Evolutionary conservation across 2,888 invertebrate genomes (phyloP), one percentile per base, ranked within the genome.

Genomic region (Unio delphinus): DNA sequence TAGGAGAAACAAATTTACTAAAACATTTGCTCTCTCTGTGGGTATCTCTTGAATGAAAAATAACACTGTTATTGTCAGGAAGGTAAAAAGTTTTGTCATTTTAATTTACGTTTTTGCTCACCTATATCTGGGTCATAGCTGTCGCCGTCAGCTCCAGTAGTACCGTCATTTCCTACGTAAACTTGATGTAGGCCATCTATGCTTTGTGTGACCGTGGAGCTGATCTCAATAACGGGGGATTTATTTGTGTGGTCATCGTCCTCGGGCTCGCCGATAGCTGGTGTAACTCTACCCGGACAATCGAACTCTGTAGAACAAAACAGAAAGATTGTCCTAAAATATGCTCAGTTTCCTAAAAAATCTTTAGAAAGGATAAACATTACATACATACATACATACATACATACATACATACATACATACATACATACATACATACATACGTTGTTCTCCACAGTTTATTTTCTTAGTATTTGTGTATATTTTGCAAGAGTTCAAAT

Each of bases 181-280:
- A 45, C 15, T 15, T 45, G 56, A 64, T 34, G 15, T 30, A 23
- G n/a, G n/a, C 23, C 23, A 17, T 70, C 66, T n/a, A 77, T 69
- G 20, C 68, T 60, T 26, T 65, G 72, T 11, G 72, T 77, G 11
- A 69, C 70, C 15, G 74, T 74, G 5, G 76, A 67, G 54, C 67
- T 68, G 20, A 77, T 67, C 69, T 74, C 73, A 20, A 77, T 61
- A 7, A 74, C 70, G 15, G 76, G 76, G 17, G 76, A 77, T 45
- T 67, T 73, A 26, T 77, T 74, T 8, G 69, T 68, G 18, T 75
- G 71, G n/a, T 30, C 55, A 4, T 57, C 63, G 17, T 74, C 74
- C 8, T 64, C 66, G 0, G 11, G 45, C 11, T 45, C 45, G 15
- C 45, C 15, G 45, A 45, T 45, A 61, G 45, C 34, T 23, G 28